phyloP scores from a whole-genome alignment of 2,888 invertebrate species.

The Ectobius pallidus region DNA sequence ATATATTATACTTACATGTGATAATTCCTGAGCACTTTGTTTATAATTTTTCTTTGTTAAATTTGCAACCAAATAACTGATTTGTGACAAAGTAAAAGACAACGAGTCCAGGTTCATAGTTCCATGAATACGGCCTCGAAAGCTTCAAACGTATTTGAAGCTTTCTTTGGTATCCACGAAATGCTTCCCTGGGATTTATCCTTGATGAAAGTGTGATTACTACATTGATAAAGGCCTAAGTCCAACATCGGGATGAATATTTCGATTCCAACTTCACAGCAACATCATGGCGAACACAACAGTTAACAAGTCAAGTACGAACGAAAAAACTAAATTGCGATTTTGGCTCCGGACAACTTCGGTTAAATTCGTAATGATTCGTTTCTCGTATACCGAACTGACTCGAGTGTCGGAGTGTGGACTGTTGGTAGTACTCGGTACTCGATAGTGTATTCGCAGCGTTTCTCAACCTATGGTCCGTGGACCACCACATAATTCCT shows the following conservation, averaged over 20 bases:
- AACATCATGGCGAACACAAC: conserved; percentile 53
- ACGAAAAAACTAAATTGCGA: neutral
- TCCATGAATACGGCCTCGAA: conserved; percentile 91
- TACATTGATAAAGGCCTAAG: conserved; percentile 58
- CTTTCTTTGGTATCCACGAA: conserved; percentile 82
- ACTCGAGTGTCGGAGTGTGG: neutral
- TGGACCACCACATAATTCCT: no score
- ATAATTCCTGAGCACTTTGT: conserved; percentile 86
- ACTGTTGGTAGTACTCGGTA: no score
- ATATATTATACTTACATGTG: conserved; percentile 72
- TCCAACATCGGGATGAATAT: conserved; percentile 60
- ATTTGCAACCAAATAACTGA: conserved; percentile 95
- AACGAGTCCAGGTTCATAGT: conserved; percentile 99
- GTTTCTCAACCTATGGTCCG: no score
- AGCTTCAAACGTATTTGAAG: conserved; percentile 95
- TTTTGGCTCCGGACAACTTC: neutral
- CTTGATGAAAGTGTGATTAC: conserved; percentile 57
- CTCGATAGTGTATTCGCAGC: no score
- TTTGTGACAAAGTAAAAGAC: conserved; percentile 98
- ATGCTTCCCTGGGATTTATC: conserved; percentile 59
- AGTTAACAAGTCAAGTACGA: conserved; percentile 14
- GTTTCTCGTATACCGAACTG: neutral
- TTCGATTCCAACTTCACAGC: conserved; percentile 52
- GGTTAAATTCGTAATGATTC: neutral
- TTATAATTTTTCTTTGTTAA: conserved; percentile 95